These are phyloP conservation scores for Hydra vulgaris DNA, from an alignment of 30 jellyfish, hydroid and myxozoan species.

Conservation along the genomic window DNA sequence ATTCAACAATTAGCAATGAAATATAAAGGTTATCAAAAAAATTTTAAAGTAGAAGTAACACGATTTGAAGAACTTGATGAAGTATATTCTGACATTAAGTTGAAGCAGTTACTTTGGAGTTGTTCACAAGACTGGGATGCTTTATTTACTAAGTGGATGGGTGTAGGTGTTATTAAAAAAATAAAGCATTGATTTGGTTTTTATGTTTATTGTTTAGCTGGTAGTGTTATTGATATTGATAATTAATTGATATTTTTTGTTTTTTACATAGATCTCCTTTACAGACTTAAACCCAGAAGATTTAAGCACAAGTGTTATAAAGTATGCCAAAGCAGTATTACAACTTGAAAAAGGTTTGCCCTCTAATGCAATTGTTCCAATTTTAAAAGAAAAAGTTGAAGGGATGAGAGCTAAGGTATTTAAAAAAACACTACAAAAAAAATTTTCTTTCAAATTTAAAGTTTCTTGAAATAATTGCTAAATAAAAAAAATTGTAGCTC, in stretches of 20 bases:
- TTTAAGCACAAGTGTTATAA: conserved; percentile 69
- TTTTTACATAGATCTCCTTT: conserved; percentile 50
- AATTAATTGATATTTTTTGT: background rate
- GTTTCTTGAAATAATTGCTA: background rate
- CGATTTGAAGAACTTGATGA: conserved; percentile 86
- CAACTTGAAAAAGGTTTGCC: conserved; percentile 95
- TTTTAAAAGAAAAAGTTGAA: conserved; percentile 84
- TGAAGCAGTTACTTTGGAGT: conserved; percentile 89
- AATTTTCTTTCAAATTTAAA: background rate
- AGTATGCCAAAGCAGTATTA: conserved; percentile 74
- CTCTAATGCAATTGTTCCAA: conserved; percentile 95
- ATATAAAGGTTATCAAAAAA: conserved; percentile 77
- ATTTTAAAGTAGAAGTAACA: conserved; percentile 93
- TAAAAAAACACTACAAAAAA: background rate
- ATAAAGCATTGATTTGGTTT: background rate
- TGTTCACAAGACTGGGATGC: conserved; percentile 82
- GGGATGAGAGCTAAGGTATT: conserved; percentile 84
- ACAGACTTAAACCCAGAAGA: conserved; percentile 67
- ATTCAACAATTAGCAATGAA: conserved; percentile 49
- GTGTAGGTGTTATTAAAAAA: conserved; percentile 30
- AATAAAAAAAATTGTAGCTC: conserved; percentile 28
- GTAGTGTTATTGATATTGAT: too few relatives aligned
- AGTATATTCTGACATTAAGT: conserved; percentile 63
- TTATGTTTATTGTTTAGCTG: too few relatives aligned
- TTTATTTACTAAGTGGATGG: conserved; percentile 56